phyloP scores from a whole-genome alignment of 2,888 invertebrate genomes.

The Phyto melanocephala region DNA sequence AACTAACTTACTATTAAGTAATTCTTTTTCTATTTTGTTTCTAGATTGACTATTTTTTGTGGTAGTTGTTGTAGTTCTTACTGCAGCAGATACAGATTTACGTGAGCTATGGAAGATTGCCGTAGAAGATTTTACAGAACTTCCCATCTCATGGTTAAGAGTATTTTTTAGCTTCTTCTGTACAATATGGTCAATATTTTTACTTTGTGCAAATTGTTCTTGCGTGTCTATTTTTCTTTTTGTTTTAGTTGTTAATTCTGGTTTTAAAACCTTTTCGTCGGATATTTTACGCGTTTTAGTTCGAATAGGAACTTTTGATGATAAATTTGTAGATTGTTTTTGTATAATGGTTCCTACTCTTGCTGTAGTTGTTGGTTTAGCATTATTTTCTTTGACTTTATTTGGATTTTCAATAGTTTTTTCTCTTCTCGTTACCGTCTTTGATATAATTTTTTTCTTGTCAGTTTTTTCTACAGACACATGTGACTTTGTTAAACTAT shows the following conservation, averaged over 20 bases:
- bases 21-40: conserved; percentile 73
- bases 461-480: not conserved
- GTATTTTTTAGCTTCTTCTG: conserved; percentile 72
- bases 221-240: conserved; percentile 64
- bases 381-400: not conserved
- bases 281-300: conserved; percentile 57
- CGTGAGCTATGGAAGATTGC: conserved; percentile 20
- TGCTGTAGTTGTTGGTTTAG: not conserved
- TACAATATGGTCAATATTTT: conserved; percentile 66
- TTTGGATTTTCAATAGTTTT: not conserved
- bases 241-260: conserved; percentile 70
- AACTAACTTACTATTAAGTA: conserved; percentile 69
- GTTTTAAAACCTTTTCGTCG: conserved; percentile 61
- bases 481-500: conserved; percentile 55
- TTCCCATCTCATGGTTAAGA: conserved; percentile 28
- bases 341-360: not conserved
- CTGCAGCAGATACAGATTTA: conserved; percentile 6
- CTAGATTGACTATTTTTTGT: conserved; percentile 48
- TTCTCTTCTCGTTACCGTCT: conserved; percentile 49
- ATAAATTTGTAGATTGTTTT: not conserved
- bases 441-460: conserved; percentile 11
- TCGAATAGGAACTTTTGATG: conserved; percentile 70
- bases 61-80: not conserved
- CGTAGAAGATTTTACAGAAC: not conserved
- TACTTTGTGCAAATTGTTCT: conserved; percentile 5